These are phyloP conservation scores for Meganola albula DNA, from an alignment of 2,888 invertebrate species.

Conservation along the genomic window DNA sequence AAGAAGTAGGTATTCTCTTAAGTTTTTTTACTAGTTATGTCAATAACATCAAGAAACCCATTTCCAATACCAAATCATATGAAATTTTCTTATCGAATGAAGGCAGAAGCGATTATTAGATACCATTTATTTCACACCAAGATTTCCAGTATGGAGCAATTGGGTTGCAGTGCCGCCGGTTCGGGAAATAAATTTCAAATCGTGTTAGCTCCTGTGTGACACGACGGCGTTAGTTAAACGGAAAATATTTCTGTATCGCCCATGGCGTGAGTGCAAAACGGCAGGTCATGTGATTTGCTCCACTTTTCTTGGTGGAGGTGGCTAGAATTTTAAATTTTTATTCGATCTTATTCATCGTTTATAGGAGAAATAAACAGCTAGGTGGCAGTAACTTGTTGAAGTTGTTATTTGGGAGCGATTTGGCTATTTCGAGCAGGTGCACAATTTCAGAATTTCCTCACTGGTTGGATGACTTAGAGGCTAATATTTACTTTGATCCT, in stretches of 20 bases:
- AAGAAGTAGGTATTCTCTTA: too few relatives aligned
- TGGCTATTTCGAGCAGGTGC: too few relatives aligned
- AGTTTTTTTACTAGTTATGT: too few relatives aligned
- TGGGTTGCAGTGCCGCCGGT: constrained; percentile 32
- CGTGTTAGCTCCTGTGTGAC: constrained; percentile 52
- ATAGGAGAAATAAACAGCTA: too few relatives aligned
- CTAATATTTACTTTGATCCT: too few relatives aligned
- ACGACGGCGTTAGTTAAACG: constrained; percentile 56
- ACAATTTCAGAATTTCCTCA: too few relatives aligned
- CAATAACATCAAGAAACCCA: too few relatives aligned
- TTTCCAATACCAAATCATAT: too few relatives aligned
- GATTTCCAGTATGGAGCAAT: constrained; percentile 25
- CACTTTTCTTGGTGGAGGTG: constrained; percentile 25
- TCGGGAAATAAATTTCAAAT: constrained; percentile 62
- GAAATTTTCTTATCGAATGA: too few relatives aligned
- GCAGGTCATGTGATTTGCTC: constrained; percentile 52
- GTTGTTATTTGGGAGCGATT: too few relatives aligned
- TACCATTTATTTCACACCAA: constrained; percentile 22
- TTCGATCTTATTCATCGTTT: constrained; percentile 18
- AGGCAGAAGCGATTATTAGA: constrained; percentile 24
- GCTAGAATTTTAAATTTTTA: constrained; percentile 28
- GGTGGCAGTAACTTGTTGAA: too few relatives aligned
- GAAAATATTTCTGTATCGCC: constrained; percentile 65
- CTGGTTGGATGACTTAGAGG: too few relatives aligned
- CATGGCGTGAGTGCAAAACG: constrained; percentile 48